A percentile compares a stretch with the other conserved stretches of the same genome.
Evolutionary conservation across 1,140 invertebrate genomes (phyloP).

Genomic region (Reticulitermes speratus): DNA sequence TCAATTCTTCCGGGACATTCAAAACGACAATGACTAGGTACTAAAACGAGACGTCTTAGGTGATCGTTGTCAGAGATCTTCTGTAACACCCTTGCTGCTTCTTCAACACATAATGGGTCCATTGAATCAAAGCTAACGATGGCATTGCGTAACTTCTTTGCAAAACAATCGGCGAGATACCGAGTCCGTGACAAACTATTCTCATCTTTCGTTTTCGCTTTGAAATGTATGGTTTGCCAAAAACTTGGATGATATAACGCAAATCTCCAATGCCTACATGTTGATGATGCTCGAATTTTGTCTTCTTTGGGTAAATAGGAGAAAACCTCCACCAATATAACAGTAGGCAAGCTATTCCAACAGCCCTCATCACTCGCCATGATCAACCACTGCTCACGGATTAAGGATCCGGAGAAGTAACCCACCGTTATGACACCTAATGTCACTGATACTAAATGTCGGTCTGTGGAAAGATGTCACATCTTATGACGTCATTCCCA

Average conservation of each 20-base stretch:
- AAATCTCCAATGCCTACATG: constrained; percentile 61
- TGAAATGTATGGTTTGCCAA: constrained; percentile 52
- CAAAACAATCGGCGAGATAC: constrained; percentile 49
- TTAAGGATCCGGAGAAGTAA: too few relatives aligned
- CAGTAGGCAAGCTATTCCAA: constrained; percentile 60
- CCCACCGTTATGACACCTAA: too few relatives aligned
- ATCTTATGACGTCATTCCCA: too few relatives aligned
- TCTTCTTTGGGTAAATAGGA: constrained; percentile 57
- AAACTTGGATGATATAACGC: constrained; percentile 61
- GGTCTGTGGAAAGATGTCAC: too few relatives aligned
- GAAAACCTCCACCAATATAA: constrained; percentile 63
- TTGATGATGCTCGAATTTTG: constrained; percentile 57
- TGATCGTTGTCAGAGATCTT: constrained; percentile 42
- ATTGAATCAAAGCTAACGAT: constrained; percentile 49
- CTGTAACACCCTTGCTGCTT: constrained; percentile 41
- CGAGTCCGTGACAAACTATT: constrained; percentile 47
- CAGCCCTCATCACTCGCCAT: constrained; percentile 34
- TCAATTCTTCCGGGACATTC: constrained; percentile 33
- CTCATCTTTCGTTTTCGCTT: constrained; percentile 47
- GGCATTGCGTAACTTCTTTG: constrained; percentile 49
- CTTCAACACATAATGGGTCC: constrained; percentile 44
- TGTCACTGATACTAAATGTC: too few relatives aligned
- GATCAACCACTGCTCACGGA: neutral
- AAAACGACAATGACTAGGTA: constrained; percentile 47
- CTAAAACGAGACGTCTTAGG: constrained; percentile 45